phyloP scores from a whole-genome alignment of 2,113 vertebrate genomes.

The Eudyptes chrysolophus region DNA sequence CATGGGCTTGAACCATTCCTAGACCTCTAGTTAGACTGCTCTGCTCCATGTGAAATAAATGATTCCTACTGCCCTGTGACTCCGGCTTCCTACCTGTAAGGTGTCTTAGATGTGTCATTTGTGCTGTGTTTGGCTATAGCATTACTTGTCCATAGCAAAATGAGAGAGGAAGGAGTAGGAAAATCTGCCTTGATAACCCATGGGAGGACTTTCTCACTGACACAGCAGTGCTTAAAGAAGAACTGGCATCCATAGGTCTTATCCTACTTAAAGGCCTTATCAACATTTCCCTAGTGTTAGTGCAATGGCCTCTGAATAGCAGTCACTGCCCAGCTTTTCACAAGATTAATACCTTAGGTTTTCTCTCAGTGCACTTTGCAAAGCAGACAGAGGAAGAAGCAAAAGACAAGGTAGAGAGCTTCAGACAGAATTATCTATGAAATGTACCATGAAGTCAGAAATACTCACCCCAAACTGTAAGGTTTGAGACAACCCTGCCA shows the following conservation, averaged over 20 bases:
- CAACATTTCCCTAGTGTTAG: not conserved
- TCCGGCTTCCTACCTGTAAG: not conserved
- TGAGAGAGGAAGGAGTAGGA: not conserved
- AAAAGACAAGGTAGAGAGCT: not conserved
- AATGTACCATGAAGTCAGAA: not conserved
- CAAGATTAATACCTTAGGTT: not conserved
- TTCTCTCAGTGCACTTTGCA: not conserved
- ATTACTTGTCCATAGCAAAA: not conserved
- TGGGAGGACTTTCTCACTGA: not conserved
- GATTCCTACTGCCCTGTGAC: not conserved
- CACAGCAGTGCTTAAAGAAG: not conserved
- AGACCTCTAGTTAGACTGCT: not conserved
- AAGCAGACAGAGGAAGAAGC: not conserved
- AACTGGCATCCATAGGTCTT: not conserved
- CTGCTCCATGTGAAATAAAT: not conserved
- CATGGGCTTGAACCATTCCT: not conserved
- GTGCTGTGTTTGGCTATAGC: not conserved
- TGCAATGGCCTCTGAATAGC: not conserved
- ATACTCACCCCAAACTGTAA: not conserved
- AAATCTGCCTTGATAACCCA: not conserved
- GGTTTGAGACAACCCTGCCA: not conserved
- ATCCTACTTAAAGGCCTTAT: not conserved
- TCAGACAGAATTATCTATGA: not conserved
- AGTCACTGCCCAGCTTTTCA: not conserved
- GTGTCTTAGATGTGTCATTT: not conserved